Conservation (phyloP, 37 sponge, comb jelly and placozoan genomes). For the Haliclona indistincta region DNA sequence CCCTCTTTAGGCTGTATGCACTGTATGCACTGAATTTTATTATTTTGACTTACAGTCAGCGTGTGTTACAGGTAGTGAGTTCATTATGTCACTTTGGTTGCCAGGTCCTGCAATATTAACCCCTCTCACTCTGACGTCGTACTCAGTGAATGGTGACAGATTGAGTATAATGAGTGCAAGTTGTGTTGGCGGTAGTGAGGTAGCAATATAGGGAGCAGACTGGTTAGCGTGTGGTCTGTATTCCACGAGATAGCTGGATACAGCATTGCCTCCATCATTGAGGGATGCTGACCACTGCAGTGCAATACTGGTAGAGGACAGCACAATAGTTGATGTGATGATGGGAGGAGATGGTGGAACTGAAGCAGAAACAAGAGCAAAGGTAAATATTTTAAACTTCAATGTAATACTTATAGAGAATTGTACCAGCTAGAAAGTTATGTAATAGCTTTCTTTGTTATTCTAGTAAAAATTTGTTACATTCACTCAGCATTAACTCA, state of each 20-base stretch:
- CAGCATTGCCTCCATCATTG: constrained; percentile 62
- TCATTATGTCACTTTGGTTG: constrained; percentile 16
- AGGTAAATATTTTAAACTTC: neutral
- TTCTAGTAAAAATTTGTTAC: no score
- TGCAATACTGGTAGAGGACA: constrained; percentile 27
- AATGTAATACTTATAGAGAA: neutral
- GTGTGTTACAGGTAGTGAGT: constrained; percentile 21
- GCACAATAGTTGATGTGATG: neutral
- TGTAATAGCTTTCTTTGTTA: no score
- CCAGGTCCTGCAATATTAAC: constrained; percentile 51
- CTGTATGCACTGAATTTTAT: no score
- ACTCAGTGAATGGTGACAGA: constrained; percentile 47
- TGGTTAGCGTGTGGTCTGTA: constrained; percentile 12
- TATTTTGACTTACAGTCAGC: no score
- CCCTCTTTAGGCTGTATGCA: no score
- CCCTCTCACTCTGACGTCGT: constrained; percentile 46
- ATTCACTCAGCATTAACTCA: no score
- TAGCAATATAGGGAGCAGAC: neutral
- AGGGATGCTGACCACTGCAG: constrained; percentile 42
- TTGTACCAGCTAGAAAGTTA: neutral
- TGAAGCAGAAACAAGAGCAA: neutral
- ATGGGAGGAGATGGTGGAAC: constrained; percentile 72
- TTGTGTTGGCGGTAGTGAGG: neutral
- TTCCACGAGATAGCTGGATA: constrained; percentile 57
- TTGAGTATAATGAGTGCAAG: neutral